A percentile compares a stretch with the other conserved stretches of the same genome.
phyloP scores from a whole-genome alignment of 53 echinoderm and acorn worm species.

The Temnopleurus reevesii region DNA sequence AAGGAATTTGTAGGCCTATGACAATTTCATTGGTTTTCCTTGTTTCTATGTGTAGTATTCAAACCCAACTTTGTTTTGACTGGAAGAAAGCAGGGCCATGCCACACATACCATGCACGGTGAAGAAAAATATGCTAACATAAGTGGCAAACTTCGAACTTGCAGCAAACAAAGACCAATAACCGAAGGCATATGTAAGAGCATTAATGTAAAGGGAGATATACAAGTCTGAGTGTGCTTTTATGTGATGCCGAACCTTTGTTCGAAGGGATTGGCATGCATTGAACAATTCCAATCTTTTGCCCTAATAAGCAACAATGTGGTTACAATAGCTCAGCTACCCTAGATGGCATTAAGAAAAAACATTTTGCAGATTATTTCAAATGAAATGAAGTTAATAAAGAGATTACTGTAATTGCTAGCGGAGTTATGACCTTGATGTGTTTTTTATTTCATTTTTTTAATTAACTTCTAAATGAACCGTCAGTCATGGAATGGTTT shows the following conservation, averaged over 20 bases:
- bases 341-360: not conserved
- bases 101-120: not conserved
- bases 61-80: not conserved
- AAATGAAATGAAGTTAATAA: not conserved
- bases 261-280: not conserved
- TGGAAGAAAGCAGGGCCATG: not conserved
- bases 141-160: not conserved
- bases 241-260: not conserved
- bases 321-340: not conserved
- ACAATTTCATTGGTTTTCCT: no score
- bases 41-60: no score
- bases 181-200: not conserved
- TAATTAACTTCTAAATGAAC: no score
- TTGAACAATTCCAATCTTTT: not conserved
- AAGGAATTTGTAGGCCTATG: no score
- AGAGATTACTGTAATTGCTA: not conserved
- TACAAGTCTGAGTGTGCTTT: not conserved
- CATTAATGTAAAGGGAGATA: slow-evolving; percentile 1
- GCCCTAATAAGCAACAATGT: slow-evolving; percentile 1
- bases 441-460: no score
- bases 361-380: not conserved
- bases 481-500: no score
- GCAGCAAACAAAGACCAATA: not conserved
- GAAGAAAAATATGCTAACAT: not conserved
- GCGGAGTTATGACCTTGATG: not conserved